Base-by-base conservation (phyloP, 2,888 invertebrate genomes). In the Chydorus sphaericus region DNA sequence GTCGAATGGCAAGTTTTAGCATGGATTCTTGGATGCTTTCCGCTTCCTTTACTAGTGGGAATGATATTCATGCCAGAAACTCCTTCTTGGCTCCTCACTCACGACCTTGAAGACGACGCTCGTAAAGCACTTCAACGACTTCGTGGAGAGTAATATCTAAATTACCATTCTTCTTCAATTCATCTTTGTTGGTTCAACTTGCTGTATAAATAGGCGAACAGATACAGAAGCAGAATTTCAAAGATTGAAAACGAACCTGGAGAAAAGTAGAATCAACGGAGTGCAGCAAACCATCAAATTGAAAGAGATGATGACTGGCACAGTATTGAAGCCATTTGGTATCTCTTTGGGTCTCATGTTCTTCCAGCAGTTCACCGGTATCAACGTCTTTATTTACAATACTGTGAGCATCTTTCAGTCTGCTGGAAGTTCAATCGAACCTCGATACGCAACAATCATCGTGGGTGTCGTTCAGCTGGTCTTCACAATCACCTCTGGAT, bases 51-150 rank as follows among this genome's bases (percentile, higher is more conserved):
- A 79, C 78, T 86, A 64, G 23, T 16, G 1, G 8, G 44, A 5
- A 44, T 28, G 10, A 14, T 8, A 11, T 70, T 84, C 44, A 84
- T 92, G 60, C 93, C 93, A 1, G 94, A 96, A 72, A 91, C 93
- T 0, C 94, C 94, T 0, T 79, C 88, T 61, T 93, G 90, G 88
- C 84, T 83, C 68, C 78, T 92, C 33, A 79, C 85, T 1, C 85
- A 84, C 66, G 82, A 82, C n/a, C 78, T 81, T 49, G 76, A 79
- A 59, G 81, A 84, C 60, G 80, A 82, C 39, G 91, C 92, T 0
- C 76, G 80, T 29, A 79, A 80, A 65, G 77, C 92, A 0, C 73
- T 94, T 38, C 76, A 81, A 62, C 89, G 87, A 85, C 70, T 28
- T 5, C 50, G 50, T 26, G 50, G 50, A 28, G 0, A 29, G 50